These are phyloP conservation scores for Ateles fusciceps DNA, from an alignment of 2,797 vertebrate genomes.

Conservation along the genomic window DNA sequence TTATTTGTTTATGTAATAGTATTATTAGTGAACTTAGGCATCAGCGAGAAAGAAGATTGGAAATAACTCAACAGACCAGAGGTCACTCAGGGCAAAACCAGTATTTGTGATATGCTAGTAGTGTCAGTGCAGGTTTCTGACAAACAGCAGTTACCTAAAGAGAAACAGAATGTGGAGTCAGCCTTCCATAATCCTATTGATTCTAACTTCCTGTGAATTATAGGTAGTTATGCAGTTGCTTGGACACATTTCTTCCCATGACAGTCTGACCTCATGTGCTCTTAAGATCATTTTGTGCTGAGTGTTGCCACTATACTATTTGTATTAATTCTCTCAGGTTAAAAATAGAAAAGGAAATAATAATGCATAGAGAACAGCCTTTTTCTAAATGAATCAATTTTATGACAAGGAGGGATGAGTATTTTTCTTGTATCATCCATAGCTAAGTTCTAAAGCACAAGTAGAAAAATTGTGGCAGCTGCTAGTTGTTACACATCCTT, in stretches of 20 bases:
- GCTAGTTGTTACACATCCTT: background rate
- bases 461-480: conserved; percentile 45
- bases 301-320: background rate
- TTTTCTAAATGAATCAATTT: background rate
- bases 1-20: background rate
- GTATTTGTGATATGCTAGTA: conserved; percentile 8
- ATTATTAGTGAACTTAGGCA: background rate
- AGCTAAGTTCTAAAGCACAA: background rate
- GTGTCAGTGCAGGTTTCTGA: conserved; percentile 50
- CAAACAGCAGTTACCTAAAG: conserved; percentile 43
- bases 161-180: conserved; percentile 45
- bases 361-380: background rate
- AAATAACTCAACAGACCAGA: conserved; percentile 24
- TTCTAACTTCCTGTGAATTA: conserved; percentile 27
- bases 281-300: conserved; percentile 36
- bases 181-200: conserved; percentile 48
- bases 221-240: background rate
- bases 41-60: background rate
- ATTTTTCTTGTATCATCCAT: background rate
- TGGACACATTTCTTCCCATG: background rate
- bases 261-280: conserved; percentile 29
- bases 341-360: conserved; percentile 34
- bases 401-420: background rate
- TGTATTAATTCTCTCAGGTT: conserved; percentile 1
- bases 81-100: background rate